Evolutionary conservation across 23 tunicate genomes (phyloP).

Genomic region (Botrylloides violaceus): DNA sequence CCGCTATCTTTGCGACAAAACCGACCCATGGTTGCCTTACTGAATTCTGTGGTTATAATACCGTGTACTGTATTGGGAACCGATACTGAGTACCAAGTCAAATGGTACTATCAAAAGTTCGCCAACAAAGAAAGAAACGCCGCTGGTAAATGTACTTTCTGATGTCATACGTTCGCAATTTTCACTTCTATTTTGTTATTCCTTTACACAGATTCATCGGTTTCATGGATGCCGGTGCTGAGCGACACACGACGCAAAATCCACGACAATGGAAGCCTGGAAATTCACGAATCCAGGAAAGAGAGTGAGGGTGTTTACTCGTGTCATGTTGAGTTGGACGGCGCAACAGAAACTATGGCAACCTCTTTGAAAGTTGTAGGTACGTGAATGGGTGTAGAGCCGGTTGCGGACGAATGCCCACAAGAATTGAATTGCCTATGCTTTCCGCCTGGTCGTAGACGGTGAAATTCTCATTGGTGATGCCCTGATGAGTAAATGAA

Average conservation of each 20-base stretch:
- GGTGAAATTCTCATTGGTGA: no score
- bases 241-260: slow-evolving; percentile 13
- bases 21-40: slow-evolving; percentile 12
- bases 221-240: slow-evolving; percentile 5
- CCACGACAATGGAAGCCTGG: slow-evolving; percentile 17
- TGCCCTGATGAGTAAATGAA: no score
- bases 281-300: slow-evolving; percentile 15
- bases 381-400: no score
- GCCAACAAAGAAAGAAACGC: background rate
- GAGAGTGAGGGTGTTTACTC: slow-evolving; percentile 11
- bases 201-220: background rate
- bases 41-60: slow-evolving; percentile 16
- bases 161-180: background rate
- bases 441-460: no score
- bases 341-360: background rate
- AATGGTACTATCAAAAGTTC: slow-evolving; percentile 14
- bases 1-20: slow-evolving; percentile 12
- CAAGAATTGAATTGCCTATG: no score
- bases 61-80: slow-evolving; percentile 24
- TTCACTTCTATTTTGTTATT: no score
- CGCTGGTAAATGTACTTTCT: background rate
- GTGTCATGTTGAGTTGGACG: slow-evolving; percentile 15
- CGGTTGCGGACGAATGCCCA: no score
- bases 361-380: slow-evolving; percentile 21
- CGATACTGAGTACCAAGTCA: background rate